These are phyloP conservation scores for Agapetus fuscipes DNA, from an alignment of 2,888 invertebrate genomes.

Conservation along the genomic window DNA sequence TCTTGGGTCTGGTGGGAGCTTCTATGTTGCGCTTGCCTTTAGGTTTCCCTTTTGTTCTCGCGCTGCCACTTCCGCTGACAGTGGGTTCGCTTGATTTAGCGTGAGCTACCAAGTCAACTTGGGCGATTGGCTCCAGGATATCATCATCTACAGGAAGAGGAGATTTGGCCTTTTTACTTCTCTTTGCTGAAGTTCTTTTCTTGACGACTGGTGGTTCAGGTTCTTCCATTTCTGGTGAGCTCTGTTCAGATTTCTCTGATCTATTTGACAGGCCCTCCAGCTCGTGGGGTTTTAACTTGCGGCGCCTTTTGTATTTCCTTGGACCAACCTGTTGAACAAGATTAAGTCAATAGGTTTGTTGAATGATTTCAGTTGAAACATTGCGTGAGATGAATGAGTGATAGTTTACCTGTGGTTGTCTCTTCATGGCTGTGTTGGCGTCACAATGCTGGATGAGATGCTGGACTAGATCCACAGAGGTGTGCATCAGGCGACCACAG, in stretches of 20 bases:
- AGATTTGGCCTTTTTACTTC: constrained; percentile 6
- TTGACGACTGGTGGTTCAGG: constrained; percentile 6
- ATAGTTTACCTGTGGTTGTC: constrained; percentile 56
- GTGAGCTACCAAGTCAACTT: background rate
- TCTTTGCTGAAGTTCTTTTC: constrained; percentile 7
- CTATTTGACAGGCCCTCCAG: constrained; percentile 35
- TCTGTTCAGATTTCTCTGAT: constrained; percentile 29
- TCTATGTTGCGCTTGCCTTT: constrained; percentile 25
- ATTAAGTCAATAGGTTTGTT: too few relatives aligned
- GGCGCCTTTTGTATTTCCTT: constrained; percentile 70
- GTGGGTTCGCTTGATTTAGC: too few relatives aligned
- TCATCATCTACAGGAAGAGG: constrained; percentile 1
- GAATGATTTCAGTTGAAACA: too few relatives aligned
- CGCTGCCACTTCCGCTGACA: constrained; percentile 17
- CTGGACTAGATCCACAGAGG: constrained; percentile 67
- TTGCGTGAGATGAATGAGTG: too few relatives aligned
- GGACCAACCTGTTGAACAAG: constrained; percentile 58
- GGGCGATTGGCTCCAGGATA: background rate
- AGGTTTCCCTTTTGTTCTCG: constrained; percentile 24
- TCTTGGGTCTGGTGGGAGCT: constrained; percentile 52
- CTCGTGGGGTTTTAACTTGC: constrained; percentile 62
- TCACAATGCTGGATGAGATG: constrained; percentile 81
- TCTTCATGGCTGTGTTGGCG: constrained; percentile 70
- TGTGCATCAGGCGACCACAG: constrained; percentile 58
- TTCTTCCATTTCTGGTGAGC: constrained; percentile 25